These are phyloP conservation scores for Ovis aries DNA, from an alignment of 2,113 vertebrate genomes.

Conservation along the genomic window ARS-UI_Ramb_v3.0 NC_056056.1:98774001-98774500, in stretches of 20 bases:
- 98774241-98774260: background rate
- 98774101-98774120: background rate
- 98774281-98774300: background rate
- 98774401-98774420: background rate
- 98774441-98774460: constrained; percentile 70
- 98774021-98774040: background rate
- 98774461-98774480: constrained; percentile 70
- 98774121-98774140: background rate
- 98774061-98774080: background rate
- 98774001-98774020: background rate
- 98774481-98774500: constrained; percentile 78
- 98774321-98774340: background rate
- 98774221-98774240: background rate
- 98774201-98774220: background rate
- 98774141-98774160: background rate
- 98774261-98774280: background rate
- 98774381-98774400: background rate
- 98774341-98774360: accelerated
- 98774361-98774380: accelerated
- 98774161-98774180: background rate
- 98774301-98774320: background rate
- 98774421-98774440: constrained; percentile 60
- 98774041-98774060: background rate
- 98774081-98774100: background rate
- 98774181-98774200: background rate